These are phyloP conservation scores for Drosophila pseudoobscura DNA, from an alignment of 1,140 invertebrate species.

Conservation along the genomic window DNA sequence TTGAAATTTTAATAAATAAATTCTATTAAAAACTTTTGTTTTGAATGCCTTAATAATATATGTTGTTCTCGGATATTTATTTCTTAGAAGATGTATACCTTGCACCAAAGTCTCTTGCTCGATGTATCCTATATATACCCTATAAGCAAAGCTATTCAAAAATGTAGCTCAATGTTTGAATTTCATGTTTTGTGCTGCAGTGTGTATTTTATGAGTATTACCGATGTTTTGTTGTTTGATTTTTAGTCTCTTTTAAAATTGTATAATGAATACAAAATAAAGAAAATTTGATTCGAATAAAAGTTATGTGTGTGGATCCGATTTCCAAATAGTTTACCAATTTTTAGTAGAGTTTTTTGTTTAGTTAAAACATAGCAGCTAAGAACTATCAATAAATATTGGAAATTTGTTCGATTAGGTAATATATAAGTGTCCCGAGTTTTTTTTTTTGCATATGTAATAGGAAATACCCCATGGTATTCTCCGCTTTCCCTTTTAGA, in stretches of 20 bases:
- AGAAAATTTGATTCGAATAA: slow-evolving; percentile 9
- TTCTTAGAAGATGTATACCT: too few relatives aligned
- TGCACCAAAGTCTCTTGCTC: too few relatives aligned
- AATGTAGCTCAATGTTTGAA: background rate
- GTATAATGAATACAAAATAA: slow-evolving; percentile 17
- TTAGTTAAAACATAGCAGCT: slow-evolving; percentile 25
- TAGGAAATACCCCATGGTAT: slow-evolving; percentile 33
- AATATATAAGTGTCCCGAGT: slow-evolving; percentile 33
- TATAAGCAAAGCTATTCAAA: slow-evolving; percentile 27
- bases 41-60: too few relatives aligned
- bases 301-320: slow-evolving; percentile 4
- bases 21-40: too few relatives aligned
- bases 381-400: slow-evolving; percentile 47
- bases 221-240: slow-evolving; percentile 38
- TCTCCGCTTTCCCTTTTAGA: slow-evolving; percentile 9
- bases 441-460: slow-evolving; percentile 21
- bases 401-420: slow-evolving; percentile 35
- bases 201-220: slow-evolving; percentile 9
- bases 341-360: slow-evolving; percentile 20
- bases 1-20: too few relatives aligned
- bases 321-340: slow-evolving; percentile 13
- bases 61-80: too few relatives aligned
- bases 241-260: slow-evolving; percentile 24
- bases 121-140: too few relatives aligned
- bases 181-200: slow-evolving; percentile 37